Evolutionary conservation across 2,113 vertebrate genomes (phyloP).

Genomic region (Chaetodon trifascialis): DNA sequence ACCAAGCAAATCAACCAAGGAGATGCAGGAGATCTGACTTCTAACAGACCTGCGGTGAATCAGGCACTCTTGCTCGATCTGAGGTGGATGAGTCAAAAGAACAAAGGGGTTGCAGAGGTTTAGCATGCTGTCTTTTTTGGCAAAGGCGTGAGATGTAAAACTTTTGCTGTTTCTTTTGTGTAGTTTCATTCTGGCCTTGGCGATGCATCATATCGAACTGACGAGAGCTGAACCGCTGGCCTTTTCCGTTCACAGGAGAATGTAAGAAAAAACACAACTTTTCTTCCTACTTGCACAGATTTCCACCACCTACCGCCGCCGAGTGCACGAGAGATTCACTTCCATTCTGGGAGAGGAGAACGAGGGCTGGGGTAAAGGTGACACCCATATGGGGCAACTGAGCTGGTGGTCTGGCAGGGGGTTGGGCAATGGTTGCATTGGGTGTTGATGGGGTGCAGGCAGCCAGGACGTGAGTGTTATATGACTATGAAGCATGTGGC

Average conservation of each 20-base stretch:
- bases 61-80: slow-evolving; percentile 72
- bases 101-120: slow-evolving; percentile 79
- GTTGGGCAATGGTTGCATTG: slow-evolving; percentile 47
- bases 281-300: slow-evolving; percentile 66
- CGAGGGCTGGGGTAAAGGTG: slow-evolving; percentile 56
- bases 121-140: slow-evolving; percentile 78
- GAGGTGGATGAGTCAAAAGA: slow-evolving; percentile 78
- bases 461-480: slow-evolving; percentile 76
- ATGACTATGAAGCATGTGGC: slow-evolving; percentile 81
- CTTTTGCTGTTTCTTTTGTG: slow-evolving; percentile 68
- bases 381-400: slow-evolving; percentile 69
- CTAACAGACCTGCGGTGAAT: slow-evolving; percentile 72
- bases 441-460: slow-evolving; percentile 59
- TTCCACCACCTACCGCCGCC: slow-evolving; percentile 66
- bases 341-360: slow-evolving; percentile 61
- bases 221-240: slow-evolving; percentile 76
- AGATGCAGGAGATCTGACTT: slow-evolving; percentile 77
- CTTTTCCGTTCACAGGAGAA: slow-evolving; percentile 67
- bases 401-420: slow-evolving; percentile 57
- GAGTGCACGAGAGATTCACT: slow-evolving; percentile 54
- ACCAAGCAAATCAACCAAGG: slow-evolving; percentile 77
- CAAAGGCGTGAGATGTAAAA: slow-evolving; percentile 77
- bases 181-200: slow-evolving; percentile 72
- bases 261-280: slow-evolving; percentile 47
- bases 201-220: slow-evolving; percentile 75